Base-by-base conservation (phyloP, 2,797 vertebrate genomes). In the Clarias pachynema region DNA sequence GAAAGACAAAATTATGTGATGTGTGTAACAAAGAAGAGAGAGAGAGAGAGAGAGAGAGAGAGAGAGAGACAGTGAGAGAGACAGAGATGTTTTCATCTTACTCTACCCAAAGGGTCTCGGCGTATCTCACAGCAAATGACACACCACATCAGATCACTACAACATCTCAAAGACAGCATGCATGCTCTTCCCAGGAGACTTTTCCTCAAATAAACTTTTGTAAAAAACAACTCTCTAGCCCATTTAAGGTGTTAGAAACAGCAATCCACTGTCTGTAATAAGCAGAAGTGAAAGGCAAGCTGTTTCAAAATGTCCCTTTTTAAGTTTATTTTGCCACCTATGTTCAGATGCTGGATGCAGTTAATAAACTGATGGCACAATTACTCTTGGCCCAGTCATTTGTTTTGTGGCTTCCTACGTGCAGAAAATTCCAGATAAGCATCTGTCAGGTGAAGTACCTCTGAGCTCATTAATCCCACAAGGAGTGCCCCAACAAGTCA, bases 391-490 rank as follows among this genome's bases (percentile, higher is more conserved):
- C 5, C 59, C 20, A 81, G 44, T 57, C 56, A 66, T 31, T 66
- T 69, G 10, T 34, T 70, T 16, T 73, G 20, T 12, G 40, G 53
- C 56, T 83, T 56, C 16, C 44, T 81, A 82, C 65, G 56, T 62
- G 40, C 37, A 22, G 44, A 66, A 68, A 59, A 20, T 18, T 84
- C 78, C 59, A 78, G 34, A 83, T 29, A 70, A 49, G 53, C n/a
- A 82, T 66, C 68, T 77, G 68, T 56, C 69, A 77, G 72, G 49
- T 86, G 59, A 59, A 85, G 68, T 75, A 72, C 73, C 63, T 83
- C 63, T 81, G 63, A 79, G 44, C 59, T 74, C 68, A 87, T 84
- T 90, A 89, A 88, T 88, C 77, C 81, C 73, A 4, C 37, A 86
- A 34, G 84, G 69, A 80, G 68, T 74, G 86, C 86, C 84, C 75